Evolutionary conservation across 2,113 vertebrate species (phyloP), one percentile per base, ranked within the genome.

Genomic region (Poicephalus gulielmi): DNA sequence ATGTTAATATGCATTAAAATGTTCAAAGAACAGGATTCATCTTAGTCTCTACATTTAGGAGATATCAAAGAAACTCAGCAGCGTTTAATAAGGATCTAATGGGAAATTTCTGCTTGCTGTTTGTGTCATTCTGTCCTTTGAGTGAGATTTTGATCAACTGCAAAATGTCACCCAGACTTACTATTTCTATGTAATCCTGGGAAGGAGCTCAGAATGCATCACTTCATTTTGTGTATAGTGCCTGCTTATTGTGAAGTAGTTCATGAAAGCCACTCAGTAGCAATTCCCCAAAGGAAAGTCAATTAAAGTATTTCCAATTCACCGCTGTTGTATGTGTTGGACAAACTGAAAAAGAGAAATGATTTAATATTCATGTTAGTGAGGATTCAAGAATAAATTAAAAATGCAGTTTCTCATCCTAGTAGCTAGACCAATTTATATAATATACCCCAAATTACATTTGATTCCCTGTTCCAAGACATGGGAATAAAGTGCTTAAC

Each of bases 21-120:
- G 68, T 88, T 96, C 90, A 96, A 96, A 93, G 83, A 88, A 39
- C 62, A 95, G 79, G 88, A 93, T 78, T 95, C 55, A 81, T 95
- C 50, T 77, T 80, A 60, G 50, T 37, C 35, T 86, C 35, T 47
- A 62, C 8, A 10, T 7, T 71, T 79, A 75, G 35, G 77, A 69
- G 46, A 77, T 81, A 94, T 88, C 85, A 94, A 92, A 93, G 85
- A 30, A 47, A 53, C 64, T 91, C 76, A 83, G 47, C 35, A 52
- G 68, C 33, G 23, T 80, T 23, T 77, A 66, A 71, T 37, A 44
- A 85, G 39, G 53, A 92, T 39, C 50, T 90, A 88, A 93, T 88
- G 94, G 85, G 83, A 77, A 83, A 81, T 68, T 90, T 90, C 64
- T 67, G 10, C 41, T 95, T 73, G 67, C n/a, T 83, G 10, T 94